Evolutionary conservation across 2,797 vertebrate species (phyloP), one percentile per base, ranked within the genome.

Genomic region (Mionectes olivaceus): DNA sequence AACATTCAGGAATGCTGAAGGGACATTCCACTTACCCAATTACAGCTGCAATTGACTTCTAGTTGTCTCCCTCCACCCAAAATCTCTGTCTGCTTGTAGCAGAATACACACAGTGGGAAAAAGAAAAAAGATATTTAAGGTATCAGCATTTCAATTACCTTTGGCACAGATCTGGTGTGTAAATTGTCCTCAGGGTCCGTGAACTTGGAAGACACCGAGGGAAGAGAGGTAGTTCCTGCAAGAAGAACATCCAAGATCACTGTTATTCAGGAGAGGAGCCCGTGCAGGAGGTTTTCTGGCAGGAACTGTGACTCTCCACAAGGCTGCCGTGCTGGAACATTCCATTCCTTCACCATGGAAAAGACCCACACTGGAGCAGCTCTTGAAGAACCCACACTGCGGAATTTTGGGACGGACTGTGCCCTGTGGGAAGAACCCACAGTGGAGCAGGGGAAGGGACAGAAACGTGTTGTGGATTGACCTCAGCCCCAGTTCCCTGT

Each of bases 61-160:
- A 57, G 76, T 59, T 49, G 7, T 76, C 60, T 49, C 41, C 32
- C 8, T 64, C 11, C 21, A 61, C 71, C 39, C 52, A 61, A 88
- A 87, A 78, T 80, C n/a, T 53, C 2, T 37, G 35, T 68, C 70
- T 75, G 64, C 19, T 16, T 77, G 19, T 10, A 70, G 60, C 19
- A 65, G 1, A 15, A 33, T 3, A 37, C 12, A n/a, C 13, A 37
- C 9, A 23, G 24, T 23, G n/a, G 30, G 56, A 13, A 68, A 32
- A 83, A 53, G 14, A 10, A 43, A 24, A 33, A 81, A 50, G 25
- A 21, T 35, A 35, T 28, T 69, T 22, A 79, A 52, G 46, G 24
- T 60, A 33, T 24, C 61, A 78, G 52, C 32, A 35, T 86, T 89
- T 37, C 10, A 71, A 12, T 94, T 96, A 97, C 97, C 95, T 97